Percentiles rank a stretch among this genome's conserved stretches.
Conservation (phyloP, 2,113 vertebrate species). For the Lampris incognitus region DNA sequence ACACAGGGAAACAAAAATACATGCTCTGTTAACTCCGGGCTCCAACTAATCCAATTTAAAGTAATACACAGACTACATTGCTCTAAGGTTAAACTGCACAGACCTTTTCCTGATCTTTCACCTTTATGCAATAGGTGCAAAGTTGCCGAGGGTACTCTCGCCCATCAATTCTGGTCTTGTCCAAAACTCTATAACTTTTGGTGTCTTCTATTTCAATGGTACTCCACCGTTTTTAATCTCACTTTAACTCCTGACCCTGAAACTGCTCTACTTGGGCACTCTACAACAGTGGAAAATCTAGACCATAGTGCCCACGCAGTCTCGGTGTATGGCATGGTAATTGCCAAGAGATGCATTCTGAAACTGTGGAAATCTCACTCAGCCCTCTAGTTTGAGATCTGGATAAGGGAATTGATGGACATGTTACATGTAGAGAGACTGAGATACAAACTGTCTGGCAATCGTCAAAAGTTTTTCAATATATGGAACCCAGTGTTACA, state of each 20-base stretch:
- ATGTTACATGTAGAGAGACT: not conserved
- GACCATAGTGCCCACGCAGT: not conserved
- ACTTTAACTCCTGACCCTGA: not conserved
- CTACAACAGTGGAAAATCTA: not conserved
- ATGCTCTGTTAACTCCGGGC: not conserved
- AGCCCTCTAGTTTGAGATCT: not conserved
- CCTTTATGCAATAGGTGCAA: not conserved
- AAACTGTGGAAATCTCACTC: not conserved
- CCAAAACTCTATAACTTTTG: not conserved
- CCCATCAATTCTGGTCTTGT: not conserved
- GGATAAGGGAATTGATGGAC: not conserved
- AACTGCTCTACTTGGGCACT: not conserved
- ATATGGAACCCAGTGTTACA: not conserved
- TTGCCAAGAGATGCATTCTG: not conserved
- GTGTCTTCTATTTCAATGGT: too few relatives aligned
- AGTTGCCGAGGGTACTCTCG: not conserved
- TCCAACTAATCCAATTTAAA: not conserved
- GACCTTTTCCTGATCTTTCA: not conserved
- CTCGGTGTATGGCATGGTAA: not conserved
- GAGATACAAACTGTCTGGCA: not conserved
- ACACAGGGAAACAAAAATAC: conserved; percentile 43
- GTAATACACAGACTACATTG: too few relatives aligned
- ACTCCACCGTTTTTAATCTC: not conserved
- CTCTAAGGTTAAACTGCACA: not conserved
- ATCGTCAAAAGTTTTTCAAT: not conserved